Base-by-base conservation (phyloP, 2,797 vertebrate species). In the Psittacula derbiana region DNA sequence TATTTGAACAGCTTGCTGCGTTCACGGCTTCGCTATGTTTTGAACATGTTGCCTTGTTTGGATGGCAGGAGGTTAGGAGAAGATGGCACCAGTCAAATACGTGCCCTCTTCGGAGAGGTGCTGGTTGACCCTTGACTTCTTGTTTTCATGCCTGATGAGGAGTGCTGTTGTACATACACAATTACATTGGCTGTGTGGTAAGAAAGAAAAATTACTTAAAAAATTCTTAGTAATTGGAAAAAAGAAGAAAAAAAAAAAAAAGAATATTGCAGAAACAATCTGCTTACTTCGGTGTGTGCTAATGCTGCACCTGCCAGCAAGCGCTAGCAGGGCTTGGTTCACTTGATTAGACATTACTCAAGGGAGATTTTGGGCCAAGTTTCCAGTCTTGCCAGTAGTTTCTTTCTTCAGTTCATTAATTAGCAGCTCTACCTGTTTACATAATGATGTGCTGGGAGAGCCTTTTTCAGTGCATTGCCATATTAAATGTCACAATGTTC, bases 391-490 rank as follows among this genome's bases (percentile, higher is more conserved):
- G 90, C 80, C 83, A 80, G 67, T 44, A 55, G 61, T 44, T 86
- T 61, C 80, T 79, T 88, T 87, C 66, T 69, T n/a, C 30, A 11
- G 46, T 91, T 72, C 41, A 40, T 94, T 91, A 83, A 87, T 91
- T 65, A 93, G 53, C 82, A 86, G 55, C 55, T 55, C 5, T 83
- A 90, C 93, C 82, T 94, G 55, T 94, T 95, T 92, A 95, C 62
- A 50, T 62, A 64, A 92, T 33, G 33, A 81, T 80, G 64, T 21
- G 38, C 53, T 36, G 18, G 4, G 43, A 73, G 64, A 31, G 62
- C 47, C 72, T 93, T 91, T 80, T 38, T 79, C 57, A 23, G 60
- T 44, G 31, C 30, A 36, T 16, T 11, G 61, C 87, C 16, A 2
- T 80, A 64, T 31, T 47, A 81, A 90, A 67, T 72, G 70, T 91